Evolutionary conservation across 2,888 invertebrate genomes (phyloP).

Genomic region (Gisinianus flammeolus): DNA sequence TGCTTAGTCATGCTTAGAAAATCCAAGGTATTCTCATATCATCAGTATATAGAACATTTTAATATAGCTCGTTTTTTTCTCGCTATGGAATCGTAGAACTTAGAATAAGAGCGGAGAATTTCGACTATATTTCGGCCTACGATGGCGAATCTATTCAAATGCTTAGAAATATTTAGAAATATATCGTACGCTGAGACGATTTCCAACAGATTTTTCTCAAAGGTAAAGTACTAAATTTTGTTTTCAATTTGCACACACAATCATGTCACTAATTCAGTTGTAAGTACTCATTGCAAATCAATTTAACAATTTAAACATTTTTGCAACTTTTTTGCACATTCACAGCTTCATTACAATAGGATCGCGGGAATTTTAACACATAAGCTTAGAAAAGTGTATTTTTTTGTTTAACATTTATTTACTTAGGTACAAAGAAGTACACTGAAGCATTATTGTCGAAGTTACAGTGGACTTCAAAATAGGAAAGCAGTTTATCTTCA

Average conservation of each 20-base stretch:
- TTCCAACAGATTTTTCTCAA: neutral
- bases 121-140: neutral
- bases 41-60: too few relatives aligned
- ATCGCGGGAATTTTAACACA: neutral
- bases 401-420: neutral
- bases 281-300: neutral
- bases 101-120: too few relatives aligned
- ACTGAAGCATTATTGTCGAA: neutral
- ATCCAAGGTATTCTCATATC: too few relatives aligned
- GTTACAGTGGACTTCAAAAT: neutral
- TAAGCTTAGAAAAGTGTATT: neutral
- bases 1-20: too few relatives aligned
- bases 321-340: neutral
- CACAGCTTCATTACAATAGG: neutral
- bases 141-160: conserved; percentile 19
- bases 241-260: neutral
- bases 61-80: too few relatives aligned
- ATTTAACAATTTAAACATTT: neutral
- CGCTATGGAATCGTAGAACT: too few relatives aligned
- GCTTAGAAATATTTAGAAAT: neutral
- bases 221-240: neutral
- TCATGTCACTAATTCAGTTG: neutral
- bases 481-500: neutral
- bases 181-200: too few relatives aligned
- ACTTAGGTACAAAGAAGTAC: conserved; percentile 1